These are phyloP conservation scores for Campopleginae sp. DNA, from an alignment of 2,888 invertebrate genomes.

Conservation along the genomic window DNA sequence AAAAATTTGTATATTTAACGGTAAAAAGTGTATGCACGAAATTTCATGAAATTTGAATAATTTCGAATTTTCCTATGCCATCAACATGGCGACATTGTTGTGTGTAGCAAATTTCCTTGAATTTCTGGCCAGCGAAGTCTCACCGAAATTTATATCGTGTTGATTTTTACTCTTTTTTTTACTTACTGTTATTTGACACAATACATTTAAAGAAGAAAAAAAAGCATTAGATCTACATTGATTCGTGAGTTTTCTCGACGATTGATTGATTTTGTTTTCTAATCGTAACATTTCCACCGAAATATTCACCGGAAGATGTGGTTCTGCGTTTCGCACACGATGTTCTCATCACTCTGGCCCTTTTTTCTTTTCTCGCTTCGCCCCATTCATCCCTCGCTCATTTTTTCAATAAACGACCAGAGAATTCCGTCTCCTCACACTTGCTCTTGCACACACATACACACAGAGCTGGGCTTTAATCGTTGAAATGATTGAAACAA, in stretches of 20 bases:
- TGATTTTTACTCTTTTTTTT: slow-evolving; percentile 21
- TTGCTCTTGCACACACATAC: slow-evolving; percentile 27
- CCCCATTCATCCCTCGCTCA: slow-evolving; percentile 15
- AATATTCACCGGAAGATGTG: slow-evolving; percentile 19
- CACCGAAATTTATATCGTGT: slow-evolving; percentile 19
- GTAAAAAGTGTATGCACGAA: no score
- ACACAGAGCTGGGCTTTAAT: slow-evolving; percentile 37
- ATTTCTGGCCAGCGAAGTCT: slow-evolving; percentile 20
- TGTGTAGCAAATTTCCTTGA: no score
- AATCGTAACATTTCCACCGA: slow-evolving; percentile 17
- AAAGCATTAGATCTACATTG: background rate
- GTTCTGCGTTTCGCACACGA: slow-evolving; percentile 17
- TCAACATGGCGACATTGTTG: no score
- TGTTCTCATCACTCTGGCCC: slow-evolving; percentile 14
- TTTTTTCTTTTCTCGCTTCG: slow-evolving; percentile 18
- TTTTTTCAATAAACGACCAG: slow-evolving; percentile 15
- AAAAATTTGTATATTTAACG: no score
- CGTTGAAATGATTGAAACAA: slow-evolving; percentile 48
- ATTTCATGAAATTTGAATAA: no score
- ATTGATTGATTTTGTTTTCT: slow-evolving; percentile 48
- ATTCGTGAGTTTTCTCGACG: slow-evolving; percentile 41
- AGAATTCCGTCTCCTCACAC: slow-evolving; percentile 21
- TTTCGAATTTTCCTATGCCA: no score
- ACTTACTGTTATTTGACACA: slow-evolving; percentile 8
- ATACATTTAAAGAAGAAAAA: background rate